These are phyloP conservation scores for Andrena trimmerana DNA, from an alignment of 2,888 invertebrate species.

Conservation along the genomic window DNA sequence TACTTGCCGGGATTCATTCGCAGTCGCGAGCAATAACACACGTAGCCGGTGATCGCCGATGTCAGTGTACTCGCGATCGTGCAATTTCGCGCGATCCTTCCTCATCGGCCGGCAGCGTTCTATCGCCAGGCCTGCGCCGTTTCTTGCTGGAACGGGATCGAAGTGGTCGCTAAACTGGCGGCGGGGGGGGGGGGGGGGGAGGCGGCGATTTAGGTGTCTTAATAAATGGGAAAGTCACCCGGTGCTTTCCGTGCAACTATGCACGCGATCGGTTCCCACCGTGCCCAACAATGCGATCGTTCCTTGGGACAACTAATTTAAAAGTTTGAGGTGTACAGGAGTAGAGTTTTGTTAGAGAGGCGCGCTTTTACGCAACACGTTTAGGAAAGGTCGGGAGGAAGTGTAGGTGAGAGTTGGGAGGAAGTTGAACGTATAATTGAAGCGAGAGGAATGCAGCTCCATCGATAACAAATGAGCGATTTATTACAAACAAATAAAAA, in stretches of 20 bases:
- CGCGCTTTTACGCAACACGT: not conserved
- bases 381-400: not conserved
- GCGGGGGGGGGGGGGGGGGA: not conserved
- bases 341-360: not conserved
- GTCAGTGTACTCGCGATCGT: slow-evolving; percentile 17
- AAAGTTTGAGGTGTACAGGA: not conserved
- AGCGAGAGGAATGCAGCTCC: too few species aligned
- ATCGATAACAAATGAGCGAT: too few species aligned
- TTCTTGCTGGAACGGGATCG: slow-evolving; percentile 5
- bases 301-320: not conserved
- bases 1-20: slow-evolving; percentile 47
- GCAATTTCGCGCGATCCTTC: slow-evolving; percentile 11
- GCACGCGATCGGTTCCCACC: slow-evolving; percentile 2
- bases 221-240: slow-evolving; percentile 28
- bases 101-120: not conserved
- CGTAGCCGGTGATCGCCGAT: slow-evolving; percentile 17
- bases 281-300: not conserved
- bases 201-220: slow-evolving; percentile 10
- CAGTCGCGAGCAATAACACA: slow-evolving; percentile 37
- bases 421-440: not conserved
- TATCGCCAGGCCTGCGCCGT: not conserved
- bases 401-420: not conserved
- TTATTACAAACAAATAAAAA: too few species aligned
- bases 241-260: not conserved
- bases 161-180: not conserved